phyloP scores from a whole-genome alignment of 2,113 vertebrate species.

The Uropsilus gracilis region DNA sequence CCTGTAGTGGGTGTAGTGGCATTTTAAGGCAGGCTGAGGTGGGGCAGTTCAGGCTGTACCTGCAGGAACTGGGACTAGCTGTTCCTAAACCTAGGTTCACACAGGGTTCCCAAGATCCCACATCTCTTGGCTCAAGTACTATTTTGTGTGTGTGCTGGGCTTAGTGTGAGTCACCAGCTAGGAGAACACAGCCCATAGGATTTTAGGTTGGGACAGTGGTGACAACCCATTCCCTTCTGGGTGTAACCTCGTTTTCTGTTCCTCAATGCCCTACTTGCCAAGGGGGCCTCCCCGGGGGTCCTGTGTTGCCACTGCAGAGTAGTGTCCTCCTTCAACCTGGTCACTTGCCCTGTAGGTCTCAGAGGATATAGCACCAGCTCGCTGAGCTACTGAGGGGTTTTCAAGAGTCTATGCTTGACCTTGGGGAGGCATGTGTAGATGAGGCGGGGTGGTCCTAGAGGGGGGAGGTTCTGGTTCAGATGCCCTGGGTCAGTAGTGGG shows the following conservation, averaged over 20 bases:
- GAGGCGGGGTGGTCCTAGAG: neutral
- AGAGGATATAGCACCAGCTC: neutral
- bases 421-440: neutral
- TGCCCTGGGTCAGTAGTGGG: neutral
- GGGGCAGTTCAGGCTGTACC: neutral
- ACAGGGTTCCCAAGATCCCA: neutral
- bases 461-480: too few relatives aligned
- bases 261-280: neutral
- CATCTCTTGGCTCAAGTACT: slow-evolving; percentile 22
- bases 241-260: neutral
- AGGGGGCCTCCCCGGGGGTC: neutral
- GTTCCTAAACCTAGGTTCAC: neutral
- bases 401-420: neutral
- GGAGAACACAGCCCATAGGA: neutral
- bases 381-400: neutral
- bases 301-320: neutral
- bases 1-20: accelerated
- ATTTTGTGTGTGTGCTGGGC: neutral
- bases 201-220: neutral
- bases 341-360: neutral
- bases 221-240: neutral
- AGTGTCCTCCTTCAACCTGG: neutral
- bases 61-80: neutral
- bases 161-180: neutral
- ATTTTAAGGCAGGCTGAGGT: neutral